Evolutionary conservation across 2,888 invertebrate species (phyloP).

Genomic region (Zygothrica quintamaculata): DNA sequence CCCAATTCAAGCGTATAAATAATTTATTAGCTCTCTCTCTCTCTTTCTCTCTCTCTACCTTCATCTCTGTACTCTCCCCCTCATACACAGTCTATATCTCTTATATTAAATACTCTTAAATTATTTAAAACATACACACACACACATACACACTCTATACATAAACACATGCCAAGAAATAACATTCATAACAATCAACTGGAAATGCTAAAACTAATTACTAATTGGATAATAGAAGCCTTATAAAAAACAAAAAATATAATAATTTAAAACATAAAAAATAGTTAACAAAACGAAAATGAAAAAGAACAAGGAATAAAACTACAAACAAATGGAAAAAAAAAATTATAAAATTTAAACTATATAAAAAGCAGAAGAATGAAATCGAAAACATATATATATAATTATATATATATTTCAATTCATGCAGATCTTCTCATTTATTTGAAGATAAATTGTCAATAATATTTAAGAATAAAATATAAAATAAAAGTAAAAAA

Average conservation of each 20-base stretch:
- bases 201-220: conserved; percentile 38
- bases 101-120: conserved; percentile 81
- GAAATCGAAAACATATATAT: no score
- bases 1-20: conserved; percentile 75
- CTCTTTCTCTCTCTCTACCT: no score
- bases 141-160: conserved; percentile 21
- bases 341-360: conserved; percentile 41
- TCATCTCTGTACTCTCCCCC: no score
- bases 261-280: conserved; percentile 45
- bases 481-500: conserved; percentile 37
- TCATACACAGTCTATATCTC: no score
- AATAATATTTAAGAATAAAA: conserved; percentile 73
- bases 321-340: conserved; percentile 31
- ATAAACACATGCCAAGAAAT: conserved; percentile 28
- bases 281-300: conserved; percentile 51
- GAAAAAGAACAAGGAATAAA: conserved; percentile 29
- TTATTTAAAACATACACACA: conserved; percentile 66
- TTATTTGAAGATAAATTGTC: conserved; percentile 73
- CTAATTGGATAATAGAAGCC: conserved; percentile 42
- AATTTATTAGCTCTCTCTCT: conserved; percentile 74
- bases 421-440: conserved; percentile 60
- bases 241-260: no score
- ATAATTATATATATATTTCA: no score
- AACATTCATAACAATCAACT: conserved; percentile 47
- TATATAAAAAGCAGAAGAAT: conserved; percentile 25